Percentiles rank a stretch among this genome's conserved stretches.
phyloP scores from a whole-genome alignment of 2,888 invertebrate species.

The Branchipolynoe longqiensis region DNA sequence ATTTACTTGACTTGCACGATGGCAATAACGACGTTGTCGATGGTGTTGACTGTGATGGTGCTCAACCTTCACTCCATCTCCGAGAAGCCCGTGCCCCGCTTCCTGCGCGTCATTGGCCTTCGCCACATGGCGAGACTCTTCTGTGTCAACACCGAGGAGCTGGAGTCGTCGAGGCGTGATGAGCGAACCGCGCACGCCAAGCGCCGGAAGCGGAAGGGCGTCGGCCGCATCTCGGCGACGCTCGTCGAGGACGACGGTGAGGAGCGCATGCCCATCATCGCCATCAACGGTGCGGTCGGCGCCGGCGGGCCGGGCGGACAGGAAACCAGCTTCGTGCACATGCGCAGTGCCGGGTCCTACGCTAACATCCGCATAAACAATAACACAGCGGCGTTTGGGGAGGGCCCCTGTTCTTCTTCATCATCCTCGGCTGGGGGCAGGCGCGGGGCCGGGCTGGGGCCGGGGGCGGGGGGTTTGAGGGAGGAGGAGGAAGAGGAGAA shows the following conservation, averaged over 20 bases:
- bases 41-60: conserved; percentile 60
- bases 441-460: conserved; percentile 45
- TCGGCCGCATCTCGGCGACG: conserved; percentile 19
- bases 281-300: conserved; percentile 58
- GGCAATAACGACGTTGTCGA: conserved; percentile 58
- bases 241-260: conserved; percentile 51
- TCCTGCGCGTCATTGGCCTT: conserved; percentile 35
- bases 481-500: conserved; percentile 39
- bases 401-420: too few species aligned
- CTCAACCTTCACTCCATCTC: conserved; percentile 55
- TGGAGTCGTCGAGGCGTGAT: conserved; percentile 3
- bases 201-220: conserved; percentile 11
- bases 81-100: conserved; percentile 54
- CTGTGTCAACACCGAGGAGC: conserved; percentile 30
- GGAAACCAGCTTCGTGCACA: conserved; percentile 53
- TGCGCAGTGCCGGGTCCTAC: background rate
- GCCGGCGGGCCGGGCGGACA: background rate
- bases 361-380: conserved; percentile 21
- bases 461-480: background rate
- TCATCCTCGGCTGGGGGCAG: conserved; percentile 7
- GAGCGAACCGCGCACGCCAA: background rate
- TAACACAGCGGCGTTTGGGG: conserved; percentile 22
- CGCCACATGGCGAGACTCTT: conserved; percentile 56
- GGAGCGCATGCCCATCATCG: conserved; percentile 64
- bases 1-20: conserved; percentile 58